These are phyloP conservation scores for Eueremaeus valkanovi DNA, from an alignment of 2,888 invertebrate genomes.

Conservation along the genomic window DNA sequence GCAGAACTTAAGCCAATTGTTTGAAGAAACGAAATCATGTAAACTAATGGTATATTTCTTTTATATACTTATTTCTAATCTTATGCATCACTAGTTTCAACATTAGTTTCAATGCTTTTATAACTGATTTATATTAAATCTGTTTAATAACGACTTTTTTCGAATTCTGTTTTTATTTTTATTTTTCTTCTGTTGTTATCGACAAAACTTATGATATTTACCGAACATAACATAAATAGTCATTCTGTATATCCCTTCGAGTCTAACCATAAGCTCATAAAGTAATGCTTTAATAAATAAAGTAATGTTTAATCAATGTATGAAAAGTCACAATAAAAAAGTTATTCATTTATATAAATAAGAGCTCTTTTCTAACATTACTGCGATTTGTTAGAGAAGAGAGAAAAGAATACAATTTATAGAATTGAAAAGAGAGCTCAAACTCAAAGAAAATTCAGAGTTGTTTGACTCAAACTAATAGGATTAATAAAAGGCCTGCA, in stretches of 20 bases:
- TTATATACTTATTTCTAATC: neutral
- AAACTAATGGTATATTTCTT: neutral
- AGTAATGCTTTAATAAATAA: slow-evolving; percentile 13
- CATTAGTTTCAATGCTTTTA: slow-evolving; percentile 22
- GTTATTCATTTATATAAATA: neutral
- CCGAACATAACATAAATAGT: slow-evolving; percentile 19
- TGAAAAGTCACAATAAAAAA: neutral
- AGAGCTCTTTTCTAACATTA: no score
- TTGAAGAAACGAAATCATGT: neutral
- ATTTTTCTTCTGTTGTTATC: neutral
- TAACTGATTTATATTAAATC: slow-evolving; percentile 6
- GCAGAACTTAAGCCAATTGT: neutral
- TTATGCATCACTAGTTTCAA: slow-evolving; percentile 9
- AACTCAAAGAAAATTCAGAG: slow-evolving; percentile 5
- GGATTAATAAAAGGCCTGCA: slow-evolving; percentile 9
- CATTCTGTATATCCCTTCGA: slow-evolving; percentile 18
- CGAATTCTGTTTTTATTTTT: neutral
- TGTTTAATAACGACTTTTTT: neutral
- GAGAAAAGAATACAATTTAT: neutral
- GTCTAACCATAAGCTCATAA: slow-evolving; percentile 13
- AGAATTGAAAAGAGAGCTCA: slow-evolving; percentile 13
- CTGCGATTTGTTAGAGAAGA: neutral
- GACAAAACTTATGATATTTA: slow-evolving; percentile 5
- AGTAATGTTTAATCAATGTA: neutral
- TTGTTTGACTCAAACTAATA: slow-evolving; percentile 14